phyloP scores from a whole-genome alignment of 2,888 invertebrate species.

The Malthinus seriepunctatus region DNA sequence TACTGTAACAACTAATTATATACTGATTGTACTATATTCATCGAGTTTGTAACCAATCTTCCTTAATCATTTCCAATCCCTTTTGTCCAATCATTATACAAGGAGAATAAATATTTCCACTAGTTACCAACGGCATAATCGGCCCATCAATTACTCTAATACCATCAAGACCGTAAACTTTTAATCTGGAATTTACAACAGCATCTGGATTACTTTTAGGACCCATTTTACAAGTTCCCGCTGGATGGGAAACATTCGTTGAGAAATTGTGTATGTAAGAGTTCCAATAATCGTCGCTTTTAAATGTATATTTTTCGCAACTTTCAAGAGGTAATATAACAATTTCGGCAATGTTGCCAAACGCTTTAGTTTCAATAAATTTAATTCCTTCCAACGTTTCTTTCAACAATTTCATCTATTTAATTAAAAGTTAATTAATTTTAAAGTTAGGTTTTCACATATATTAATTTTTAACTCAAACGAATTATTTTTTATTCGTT shows the following conservation, averaged over 20 bases:
- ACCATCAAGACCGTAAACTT: conserved; percentile 77
- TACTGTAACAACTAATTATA: too few species aligned
- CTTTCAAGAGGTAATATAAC: background rate
- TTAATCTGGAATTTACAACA: conserved; percentile 76
- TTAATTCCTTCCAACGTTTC: conserved; percentile 58
- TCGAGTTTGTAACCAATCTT: conserved; percentile 56
- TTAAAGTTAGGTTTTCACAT: too few species aligned
- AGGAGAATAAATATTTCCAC: conserved; percentile 89
- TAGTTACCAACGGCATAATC: conserved; percentile 86
- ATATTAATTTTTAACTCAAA: too few species aligned
- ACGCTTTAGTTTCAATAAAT: conserved; percentile 51
- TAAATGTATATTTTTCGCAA: conserved; percentile 43
- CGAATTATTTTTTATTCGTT: too few species aligned
- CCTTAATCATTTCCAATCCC: conserved; percentile 85
- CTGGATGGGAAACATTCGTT: background rate
- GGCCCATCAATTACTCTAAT: conserved; percentile 82
- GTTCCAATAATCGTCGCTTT: conserved; percentile 58
- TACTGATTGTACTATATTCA: too few species aligned
- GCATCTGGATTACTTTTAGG: conserved; percentile 73
- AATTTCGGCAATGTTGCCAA: conserved; percentile 38
- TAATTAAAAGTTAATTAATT: too few species aligned
- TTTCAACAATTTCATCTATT: too few species aligned
- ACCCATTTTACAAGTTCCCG: conserved; percentile 77
- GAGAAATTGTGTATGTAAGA: conserved; percentile 50
- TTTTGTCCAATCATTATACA: conserved; percentile 91